Base-by-base conservation (phyloP, 1,140 invertebrate species). In the Drosophila bocki region DNA sequence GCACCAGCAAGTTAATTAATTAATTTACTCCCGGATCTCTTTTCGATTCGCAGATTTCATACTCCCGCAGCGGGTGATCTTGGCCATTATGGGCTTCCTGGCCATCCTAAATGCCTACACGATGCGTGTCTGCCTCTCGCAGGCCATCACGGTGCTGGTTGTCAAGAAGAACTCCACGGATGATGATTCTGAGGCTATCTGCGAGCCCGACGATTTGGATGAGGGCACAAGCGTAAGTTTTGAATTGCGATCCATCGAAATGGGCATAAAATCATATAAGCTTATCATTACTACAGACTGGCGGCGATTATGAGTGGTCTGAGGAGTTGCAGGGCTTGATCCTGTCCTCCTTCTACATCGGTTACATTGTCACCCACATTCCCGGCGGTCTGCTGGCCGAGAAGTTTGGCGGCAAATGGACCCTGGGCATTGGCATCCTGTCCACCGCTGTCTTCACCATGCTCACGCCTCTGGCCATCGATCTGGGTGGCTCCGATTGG, bases 71-170 rank as follows among this genome's bases (percentile, higher is more conserved):
- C 92, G 96, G 93, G 96, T 95, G 93, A 94, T 97, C 45, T 94
- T 98, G 84, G 96, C 96, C 1, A 93, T 98, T 11, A 96, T 98
- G 95, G 97, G 97, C 29, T 98, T 98, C 88, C 91, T 97, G 75
- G 97, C 96, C 13, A 95, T 98, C 26, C 95, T 96, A n/a, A 97
- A 97, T 90, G 96, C 98, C 1, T 98, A 98, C 91, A 96, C 97
- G 12, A 97, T 98, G 96, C 94, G 98, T 32, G 96, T 97, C 2
- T 97, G 96, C 80, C 94, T 99, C 7, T 98, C 97, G 75, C 95
- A 98, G 32, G 97, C 97, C 6, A 98, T 99, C 77, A 98, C 98
- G 13, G 96, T 97, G 83, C 98, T 99, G 96, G 96, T 95, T 2
- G 8, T 91, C 0, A 91, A 91, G 32, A 80, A 59, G 45, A 92